Conservation (phyloP, 2,797 vertebrate genomes). For the Uromys caudimaculatus region DNA sequence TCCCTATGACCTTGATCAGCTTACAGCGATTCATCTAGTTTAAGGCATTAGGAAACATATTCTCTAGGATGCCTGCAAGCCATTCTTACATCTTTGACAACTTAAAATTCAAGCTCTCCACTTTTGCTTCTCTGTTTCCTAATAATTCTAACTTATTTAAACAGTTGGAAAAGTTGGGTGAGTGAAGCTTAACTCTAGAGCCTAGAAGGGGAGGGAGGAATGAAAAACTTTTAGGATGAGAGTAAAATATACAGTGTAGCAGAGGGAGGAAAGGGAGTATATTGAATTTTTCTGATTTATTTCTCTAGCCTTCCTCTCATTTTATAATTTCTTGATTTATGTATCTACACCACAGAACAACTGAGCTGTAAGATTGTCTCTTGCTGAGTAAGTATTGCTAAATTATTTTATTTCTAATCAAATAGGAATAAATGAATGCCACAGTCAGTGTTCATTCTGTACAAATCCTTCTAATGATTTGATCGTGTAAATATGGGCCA, state of each 20-base stretch:
- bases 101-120: not conserved
- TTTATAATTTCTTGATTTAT: conserved; percentile 23
- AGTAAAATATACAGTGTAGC: not conserved
- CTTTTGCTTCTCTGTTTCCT: not conserved
- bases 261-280: not conserved
- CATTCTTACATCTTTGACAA: not conserved
- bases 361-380: not conserved
- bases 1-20: not conserved
- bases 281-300: conserved; percentile 5
- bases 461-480: not conserved
- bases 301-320: not conserved
- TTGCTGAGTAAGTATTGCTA: conserved; percentile 11
- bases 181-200: not conserved
- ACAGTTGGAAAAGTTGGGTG: not conserved
- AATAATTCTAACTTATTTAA: not conserved
- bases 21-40: not conserved
- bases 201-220: not conserved
- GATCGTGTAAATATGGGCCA: not conserved
- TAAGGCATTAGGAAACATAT: not conserved
- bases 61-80: not conserved
- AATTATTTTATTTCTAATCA: conserved; percentile 30
- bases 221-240: not conserved
- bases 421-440: not conserved
- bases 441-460: not conserved
- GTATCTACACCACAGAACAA: not conserved